A percentile compares a stretch with the other conserved stretches of the same genome.
Conservation (phyloP, 2,797 vertebrate genomes). For the Streptopelia turtur region DNA sequence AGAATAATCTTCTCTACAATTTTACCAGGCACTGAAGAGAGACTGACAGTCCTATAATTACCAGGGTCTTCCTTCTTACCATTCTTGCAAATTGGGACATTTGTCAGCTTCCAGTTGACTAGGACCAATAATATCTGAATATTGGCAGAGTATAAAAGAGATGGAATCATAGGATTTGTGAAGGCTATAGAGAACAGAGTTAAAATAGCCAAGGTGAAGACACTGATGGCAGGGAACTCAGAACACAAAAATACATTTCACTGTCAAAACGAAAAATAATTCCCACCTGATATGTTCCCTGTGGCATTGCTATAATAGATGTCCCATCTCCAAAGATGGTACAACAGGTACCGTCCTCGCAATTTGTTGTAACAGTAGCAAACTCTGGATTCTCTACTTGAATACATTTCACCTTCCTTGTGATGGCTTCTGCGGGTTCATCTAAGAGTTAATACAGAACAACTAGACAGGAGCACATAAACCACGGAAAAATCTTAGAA, state of each 20-base stretch:
- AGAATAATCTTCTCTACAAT: background rate
- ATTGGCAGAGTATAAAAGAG: background rate
- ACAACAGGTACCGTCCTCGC: constrained; percentile 78
- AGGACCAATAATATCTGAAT: background rate
- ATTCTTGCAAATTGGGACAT: background rate
- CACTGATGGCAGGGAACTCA: background rate
- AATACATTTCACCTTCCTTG: constrained; percentile 77
- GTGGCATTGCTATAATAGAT: constrained; percentile 81
- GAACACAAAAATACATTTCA: background rate
- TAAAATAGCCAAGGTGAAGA: background rate
- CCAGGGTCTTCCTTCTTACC: background rate
- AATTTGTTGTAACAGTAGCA: constrained; percentile 85
- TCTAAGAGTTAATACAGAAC: constrained; percentile 40
- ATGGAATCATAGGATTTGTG: background rate
- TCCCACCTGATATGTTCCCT: constrained; percentile 87
- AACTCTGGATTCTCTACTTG: constrained; percentile 86
- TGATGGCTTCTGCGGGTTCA: background rate
- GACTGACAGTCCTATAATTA: background rate
- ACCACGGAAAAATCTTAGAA: background rate
- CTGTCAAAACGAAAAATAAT: background rate
- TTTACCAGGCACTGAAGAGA: background rate
- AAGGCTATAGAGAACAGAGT: background rate
- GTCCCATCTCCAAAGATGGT: constrained; percentile 88
- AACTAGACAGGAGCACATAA: background rate
- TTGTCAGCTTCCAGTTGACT: background rate